Evolutionary conservation across 1,140 invertebrate genomes (phyloP), one percentile per base, ranked within the genome.

Genomic region (Phymastichus coffea): DNA sequence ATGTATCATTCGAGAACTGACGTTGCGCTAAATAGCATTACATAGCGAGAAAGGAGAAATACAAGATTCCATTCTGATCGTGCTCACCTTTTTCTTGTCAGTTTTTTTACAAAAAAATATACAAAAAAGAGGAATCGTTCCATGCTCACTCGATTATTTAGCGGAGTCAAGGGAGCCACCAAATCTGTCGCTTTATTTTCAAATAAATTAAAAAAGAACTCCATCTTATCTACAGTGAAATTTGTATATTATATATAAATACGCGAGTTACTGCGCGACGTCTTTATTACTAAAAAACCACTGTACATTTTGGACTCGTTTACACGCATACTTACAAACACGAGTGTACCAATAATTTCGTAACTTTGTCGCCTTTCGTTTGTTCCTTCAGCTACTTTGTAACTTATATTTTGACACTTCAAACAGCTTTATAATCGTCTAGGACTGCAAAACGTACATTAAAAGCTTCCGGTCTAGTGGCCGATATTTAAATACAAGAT

Each of bases 91-190:
- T 62, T 48, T 63, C 64, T 61, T 53, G 54, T 53, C 52, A 49
- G 44, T 67, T n/a, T n/a, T n/a, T n/a, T n/a, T n/a, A n/a, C n/a
- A n/a, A n/a, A n/a, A n/a, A n/a, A 66, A 63, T 59, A 62, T 69
- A 69, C 51, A 70, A 67, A n/a, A 52, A 67, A 64, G 54, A 67
- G 60, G 59, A 67, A 68, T 68, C 52, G 28, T 63, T 63, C 52
- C 53, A 64, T 63, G 52, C 60, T 68, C 65, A 53, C 56, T 57
- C 58, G 41, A 40, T 56, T 23, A 61, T 57, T 20, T 54, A 47
- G 37, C 44, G 51, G n/a, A 19, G n/a, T 23, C 10, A 15, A 30
- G 10, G 14, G 30, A 35, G 38, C 51, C 14, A 26, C 22, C 26
- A 1, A 19, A 14, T 59, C 17, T 44, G 10, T 53, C 37, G 14